Percentiles rank a stretch among this genome's conserved stretches.
phyloP scores from a whole-genome alignment of 2,888 invertebrate species.

The Acleris cristana region DNA sequence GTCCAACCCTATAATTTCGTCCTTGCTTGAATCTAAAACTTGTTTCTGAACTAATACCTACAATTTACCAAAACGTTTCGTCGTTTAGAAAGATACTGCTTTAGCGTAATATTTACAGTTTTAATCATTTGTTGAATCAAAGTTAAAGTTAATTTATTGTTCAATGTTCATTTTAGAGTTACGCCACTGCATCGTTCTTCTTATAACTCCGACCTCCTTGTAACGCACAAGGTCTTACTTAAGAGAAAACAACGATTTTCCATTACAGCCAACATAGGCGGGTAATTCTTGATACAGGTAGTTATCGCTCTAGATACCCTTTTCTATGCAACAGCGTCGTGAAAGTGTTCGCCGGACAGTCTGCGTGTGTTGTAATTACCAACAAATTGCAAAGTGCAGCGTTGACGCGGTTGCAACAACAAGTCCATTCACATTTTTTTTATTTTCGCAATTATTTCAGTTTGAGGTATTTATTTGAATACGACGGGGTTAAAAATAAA shows the following conservation, averaged over 20 bases:
- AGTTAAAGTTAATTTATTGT: too few relatives aligned
- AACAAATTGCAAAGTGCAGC: slow-evolving; percentile 61
- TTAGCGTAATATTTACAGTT: too few relatives aligned
- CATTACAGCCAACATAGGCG: slow-evolving; percentile 19
- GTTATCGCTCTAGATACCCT: slow-evolving; percentile 32
- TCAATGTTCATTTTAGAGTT: neutral
- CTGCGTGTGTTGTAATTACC: slow-evolving; percentile 72
- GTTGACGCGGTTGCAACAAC: slow-evolving; percentile 59
- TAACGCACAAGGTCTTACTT: slow-evolving; percentile 14
- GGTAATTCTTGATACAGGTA: slow-evolving; percentile 17
- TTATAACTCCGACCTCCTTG: neutral
- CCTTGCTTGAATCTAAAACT: too few relatives aligned
- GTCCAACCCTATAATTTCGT: too few relatives aligned
- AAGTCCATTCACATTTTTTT: slow-evolving; percentile 9
- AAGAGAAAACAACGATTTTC: slow-evolving; percentile 30
- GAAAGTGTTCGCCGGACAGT: slow-evolving; percentile 62
- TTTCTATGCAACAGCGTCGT: slow-evolving; percentile 44
- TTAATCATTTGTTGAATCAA: too few relatives aligned
- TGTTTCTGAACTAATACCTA: too few relatives aligned
- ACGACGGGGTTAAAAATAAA: slow-evolving; percentile 41
- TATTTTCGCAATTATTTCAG: neutral
- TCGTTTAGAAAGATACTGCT: too few relatives aligned
- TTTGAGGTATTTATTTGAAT: neutral
- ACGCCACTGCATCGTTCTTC: neutral
- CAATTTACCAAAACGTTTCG: too few relatives aligned